A percentile compares a stretch with the other conserved stretches of the same genome.
phyloP scores from a whole-genome alignment of 2,113 vertebrate genomes.

The Odocoileus hemionus region DNA sequence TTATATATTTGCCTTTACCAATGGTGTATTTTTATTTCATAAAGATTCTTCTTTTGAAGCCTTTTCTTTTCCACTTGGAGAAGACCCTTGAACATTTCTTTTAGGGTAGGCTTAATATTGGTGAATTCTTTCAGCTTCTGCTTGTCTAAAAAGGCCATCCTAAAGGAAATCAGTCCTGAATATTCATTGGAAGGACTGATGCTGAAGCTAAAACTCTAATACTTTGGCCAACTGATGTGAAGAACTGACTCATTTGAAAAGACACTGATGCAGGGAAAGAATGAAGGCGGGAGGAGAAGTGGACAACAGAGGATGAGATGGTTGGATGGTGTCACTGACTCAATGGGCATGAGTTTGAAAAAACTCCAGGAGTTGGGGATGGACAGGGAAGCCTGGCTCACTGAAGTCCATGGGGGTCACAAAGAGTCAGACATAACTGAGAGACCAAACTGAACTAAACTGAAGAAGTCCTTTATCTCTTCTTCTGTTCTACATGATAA shows the following conservation, averaged over 20 bases:
- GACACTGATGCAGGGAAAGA: background rate
- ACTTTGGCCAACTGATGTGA: background rate
- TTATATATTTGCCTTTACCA: background rate
- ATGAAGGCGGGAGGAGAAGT: background rate
- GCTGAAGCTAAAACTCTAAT: background rate
- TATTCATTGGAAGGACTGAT: background rate
- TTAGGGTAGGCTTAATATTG: background rate
- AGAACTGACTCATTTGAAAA: background rate
- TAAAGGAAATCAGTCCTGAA: background rate
- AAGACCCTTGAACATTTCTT: background rate
- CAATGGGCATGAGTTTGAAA: background rate
- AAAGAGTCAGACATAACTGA: background rate
- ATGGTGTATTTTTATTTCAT: background rate
- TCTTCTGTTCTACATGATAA: background rate
- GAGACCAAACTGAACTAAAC: background rate
- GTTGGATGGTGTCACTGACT: background rate
- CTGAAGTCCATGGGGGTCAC: background rate
- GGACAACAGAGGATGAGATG: background rate
- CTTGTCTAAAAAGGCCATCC: background rate
- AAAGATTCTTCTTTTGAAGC: background rate
- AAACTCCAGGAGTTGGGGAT: background rate
- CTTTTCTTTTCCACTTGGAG: background rate
- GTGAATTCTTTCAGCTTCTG: background rate
- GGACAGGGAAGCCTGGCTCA: background rate
- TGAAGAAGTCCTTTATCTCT: background rate